A percentile compares a stretch with the other conserved stretches of the same genome.
Conservation (phyloP, 2,113 vertebrate species). For the Rana temporaria region DNA sequence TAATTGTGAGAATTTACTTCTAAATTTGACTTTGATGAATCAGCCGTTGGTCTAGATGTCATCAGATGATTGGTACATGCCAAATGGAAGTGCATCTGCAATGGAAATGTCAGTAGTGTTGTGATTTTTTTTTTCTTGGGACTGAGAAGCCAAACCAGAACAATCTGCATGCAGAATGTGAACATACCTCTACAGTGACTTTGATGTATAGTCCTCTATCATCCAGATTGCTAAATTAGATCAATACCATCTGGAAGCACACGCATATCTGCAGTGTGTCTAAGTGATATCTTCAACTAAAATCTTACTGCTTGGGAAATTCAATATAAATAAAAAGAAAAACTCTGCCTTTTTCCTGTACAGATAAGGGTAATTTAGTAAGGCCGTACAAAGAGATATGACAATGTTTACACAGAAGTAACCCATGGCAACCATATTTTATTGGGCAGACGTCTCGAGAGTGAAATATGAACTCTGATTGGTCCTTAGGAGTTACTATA, state of each 20-base stretch:
- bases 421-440: too few species aligned
- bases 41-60: neutral
- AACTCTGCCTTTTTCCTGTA: too few species aligned
- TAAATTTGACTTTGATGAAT: conserved; percentile 5
- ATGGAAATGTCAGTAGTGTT: neutral
- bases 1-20: conserved; percentile 19
- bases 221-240: neutral
- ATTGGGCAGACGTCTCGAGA: too few species aligned
- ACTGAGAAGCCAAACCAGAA: neutral
- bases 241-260: conserved; percentile 11
- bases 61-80: neutral
- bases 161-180: neutral
- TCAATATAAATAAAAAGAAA: too few species aligned
- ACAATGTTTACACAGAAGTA: too few species aligned
- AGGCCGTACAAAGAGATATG: too few species aligned
- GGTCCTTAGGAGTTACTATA: too few species aligned
- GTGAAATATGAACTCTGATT: too few species aligned
- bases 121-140: neutral
- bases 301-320: neutral
- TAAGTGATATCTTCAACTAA: neutral
- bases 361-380: too few species aligned
- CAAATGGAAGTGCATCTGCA: neutral
- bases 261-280: neutral
- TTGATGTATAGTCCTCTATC: neutral
- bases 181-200: neutral